Evolutionary conservation across 2,113 vertebrate genomes (phyloP), one percentile per base, ranked within the genome.

Genomic region (Gyps fulvus): DNA sequence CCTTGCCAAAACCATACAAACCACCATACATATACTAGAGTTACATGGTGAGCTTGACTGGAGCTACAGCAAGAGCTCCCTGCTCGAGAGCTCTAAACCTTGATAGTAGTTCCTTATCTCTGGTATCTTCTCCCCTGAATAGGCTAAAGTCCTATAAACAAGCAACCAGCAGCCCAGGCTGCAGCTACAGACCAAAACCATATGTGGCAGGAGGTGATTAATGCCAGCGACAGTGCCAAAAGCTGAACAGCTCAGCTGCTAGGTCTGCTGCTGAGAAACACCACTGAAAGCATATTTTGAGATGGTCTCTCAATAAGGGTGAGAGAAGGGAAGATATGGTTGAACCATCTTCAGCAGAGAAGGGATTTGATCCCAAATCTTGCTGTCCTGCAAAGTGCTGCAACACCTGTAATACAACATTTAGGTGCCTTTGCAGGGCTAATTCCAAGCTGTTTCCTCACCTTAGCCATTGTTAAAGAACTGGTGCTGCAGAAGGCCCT

Each of bases 41-140:
- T 19, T 27, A n/a, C 32, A 13, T 0, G 6, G 57, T 66, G 34
- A 73, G 58, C 73, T 22, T 1, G 3, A 36, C 15, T 1, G 15
- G 42, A 69, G 90, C 83, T 47, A 40, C 59, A 29, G 82, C 36
- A 26, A 21, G 3, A 40, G n/a, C 49, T 58, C 42, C 31, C 43
- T 58, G 71, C 65, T 71, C 50, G 2, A 26, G 43, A 57, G 69
- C 76, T 66, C 61, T 23, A 6, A 17, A 13, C 23, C 29, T 15
- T 8, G 13, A 40, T 5, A 52, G 26, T 1, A 32, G 42, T 8
- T 52, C 59, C 82, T 66, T 12, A 11, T 19, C 17, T 8, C 6
- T 9, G 32, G 26, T 13, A 8, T 32, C 52, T 57, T 13, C 66
- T 57, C 36, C 50, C 38, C 27, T 1, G 6, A n/a, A 17, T 8